A percentile compares a stretch with the other conserved stretches of the same genome.
phyloP scores from a whole-genome alignment of 1,140 invertebrate genomes.

The Globodera ellingtonae region DNA sequence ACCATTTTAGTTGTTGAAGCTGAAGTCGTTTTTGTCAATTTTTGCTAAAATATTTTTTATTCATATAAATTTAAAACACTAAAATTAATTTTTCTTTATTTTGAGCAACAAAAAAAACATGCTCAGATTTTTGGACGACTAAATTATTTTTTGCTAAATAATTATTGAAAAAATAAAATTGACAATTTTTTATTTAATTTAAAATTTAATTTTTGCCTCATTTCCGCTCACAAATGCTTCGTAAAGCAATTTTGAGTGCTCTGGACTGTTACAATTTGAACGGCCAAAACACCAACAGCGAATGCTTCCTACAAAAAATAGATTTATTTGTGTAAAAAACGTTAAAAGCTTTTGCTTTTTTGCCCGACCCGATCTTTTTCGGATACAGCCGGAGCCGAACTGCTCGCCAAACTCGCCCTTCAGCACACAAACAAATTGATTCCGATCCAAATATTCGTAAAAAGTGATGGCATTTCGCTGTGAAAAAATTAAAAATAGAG shows the following conservation, averaged over 20 bases:
- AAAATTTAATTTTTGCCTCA: constrained; percentile 12
- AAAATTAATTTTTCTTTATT: background rate
- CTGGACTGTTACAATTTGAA: constrained; percentile 47
- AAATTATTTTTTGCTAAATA: too few species aligned
- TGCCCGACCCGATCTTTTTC: constrained; percentile 39
- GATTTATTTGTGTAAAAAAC: background rate
- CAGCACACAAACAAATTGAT: constrained; percentile 54
- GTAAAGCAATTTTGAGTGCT: constrained; percentile 41
- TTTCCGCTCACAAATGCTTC: constrained; percentile 32
- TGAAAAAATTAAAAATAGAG: background rate
- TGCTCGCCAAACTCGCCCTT: constrained; percentile 44
- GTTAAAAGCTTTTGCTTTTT: constrained; percentile 7
- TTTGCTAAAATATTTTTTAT: background rate
- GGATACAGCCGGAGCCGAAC: constrained; percentile 38
- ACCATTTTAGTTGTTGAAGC: too few species aligned
- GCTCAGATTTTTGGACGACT: too few species aligned
- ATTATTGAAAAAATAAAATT: too few species aligned
- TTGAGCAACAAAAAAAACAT: too few species aligned
- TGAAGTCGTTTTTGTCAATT: too few species aligned
- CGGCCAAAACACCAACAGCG: constrained; percentile 53
- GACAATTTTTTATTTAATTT: too few species aligned
- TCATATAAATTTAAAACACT: background rate
- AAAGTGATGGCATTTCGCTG: constrained; percentile 40
- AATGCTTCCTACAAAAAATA: constrained; percentile 30
- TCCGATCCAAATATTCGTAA: constrained; percentile 53